A percentile compares a stretch with the other conserved stretches of the same genome.
Evolutionary conservation across 2,888 invertebrate genomes (phyloP).

Genomic region (Enoplolaimus lenunculus): DNA sequence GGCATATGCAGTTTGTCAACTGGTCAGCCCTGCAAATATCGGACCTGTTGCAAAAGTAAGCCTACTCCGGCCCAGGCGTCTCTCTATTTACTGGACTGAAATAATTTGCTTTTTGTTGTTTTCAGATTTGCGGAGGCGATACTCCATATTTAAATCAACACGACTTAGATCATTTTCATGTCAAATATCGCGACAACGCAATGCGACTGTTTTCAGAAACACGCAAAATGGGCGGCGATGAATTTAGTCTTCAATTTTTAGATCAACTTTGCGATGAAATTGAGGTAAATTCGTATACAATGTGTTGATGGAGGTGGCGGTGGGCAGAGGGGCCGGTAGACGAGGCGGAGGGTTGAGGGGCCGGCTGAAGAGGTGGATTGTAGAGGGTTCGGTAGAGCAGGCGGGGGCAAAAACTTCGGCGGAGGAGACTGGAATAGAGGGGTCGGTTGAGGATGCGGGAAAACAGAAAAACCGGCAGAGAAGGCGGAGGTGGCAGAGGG

Average conservation of each 20-base stretch:
- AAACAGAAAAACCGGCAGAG: too few species aligned
- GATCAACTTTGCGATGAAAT: conserved; percentile 60
- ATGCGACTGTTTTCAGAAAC: conserved; percentile 61
- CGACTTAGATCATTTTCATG: conserved; percentile 70
- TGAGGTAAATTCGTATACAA: conserved; percentile 3
- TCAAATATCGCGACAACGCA: conserved; percentile 61
- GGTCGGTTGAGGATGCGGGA: too few species aligned
- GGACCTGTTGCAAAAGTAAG: too few species aligned
- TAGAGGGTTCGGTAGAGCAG: neutral
- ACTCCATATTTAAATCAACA: conserved; percentile 78
- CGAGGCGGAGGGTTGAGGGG: neutral
- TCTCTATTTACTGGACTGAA: too few species aligned
- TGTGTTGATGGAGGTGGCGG: neutral
- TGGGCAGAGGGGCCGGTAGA: neutral
- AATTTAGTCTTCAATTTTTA: conserved; percentile 64
- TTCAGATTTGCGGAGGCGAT: conserved; percentile 68
- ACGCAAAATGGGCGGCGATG: conserved; percentile 94
- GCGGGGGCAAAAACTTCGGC: neutral
- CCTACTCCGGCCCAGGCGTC: too few species aligned
- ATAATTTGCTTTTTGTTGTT: too few species aligned
- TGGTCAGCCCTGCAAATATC: too few species aligned
- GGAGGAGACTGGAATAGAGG: too few species aligned
- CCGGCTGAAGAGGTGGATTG: neutral
- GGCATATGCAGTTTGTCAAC: too few species aligned
- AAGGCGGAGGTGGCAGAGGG: too few species aligned